Percentiles rank a stretch among this genome's conserved stretches.
These are phyloP conservation scores for Drosophila parabipectinata DNA, from an alignment of 1,140 invertebrate species.

Conservation along the genomic window DNA sequence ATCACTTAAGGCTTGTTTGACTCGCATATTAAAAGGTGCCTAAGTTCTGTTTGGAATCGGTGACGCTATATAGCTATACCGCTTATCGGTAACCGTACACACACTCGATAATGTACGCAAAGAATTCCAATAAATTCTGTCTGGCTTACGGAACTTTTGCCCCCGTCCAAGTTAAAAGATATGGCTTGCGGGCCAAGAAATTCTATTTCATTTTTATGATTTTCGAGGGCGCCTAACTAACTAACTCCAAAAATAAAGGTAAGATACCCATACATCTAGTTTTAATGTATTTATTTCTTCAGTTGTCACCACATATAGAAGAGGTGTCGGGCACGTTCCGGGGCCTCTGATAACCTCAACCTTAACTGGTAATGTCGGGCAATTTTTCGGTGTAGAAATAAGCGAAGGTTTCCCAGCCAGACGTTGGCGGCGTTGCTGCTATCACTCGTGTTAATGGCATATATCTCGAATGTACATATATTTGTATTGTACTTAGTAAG, in stretches of 20 bases:
- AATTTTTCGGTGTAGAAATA: slow-evolving; percentile 20
- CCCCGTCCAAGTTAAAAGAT: slow-evolving; percentile 16
- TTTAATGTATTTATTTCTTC: slow-evolving; percentile 41
- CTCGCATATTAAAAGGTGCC: slow-evolving; percentile 40
- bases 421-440: slow-evolving; percentile 30
- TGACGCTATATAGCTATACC: slow-evolving; percentile 12
- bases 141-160: slow-evolving; percentile 25
- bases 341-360: slow-evolving; percentile 73
- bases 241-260: slow-evolving; percentile 1
- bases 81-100: slow-evolving; percentile 42
- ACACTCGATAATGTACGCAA: slow-evolving; percentile 34
- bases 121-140: slow-evolving; percentile 53
- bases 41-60: background rate
- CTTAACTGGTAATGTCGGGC: slow-evolving; percentile 60
- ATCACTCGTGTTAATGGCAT: slow-evolving; percentile 29
- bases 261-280: background rate
- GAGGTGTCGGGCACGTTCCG: slow-evolving; percentile 58
- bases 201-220: background rate
- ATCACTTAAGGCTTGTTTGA: slow-evolving; percentile 71
- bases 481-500: background rate
- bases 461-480: background rate
- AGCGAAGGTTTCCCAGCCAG: slow-evolving; percentile 31
- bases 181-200: slow-evolving; percentile 2
- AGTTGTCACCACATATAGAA: slow-evolving; percentile 21
- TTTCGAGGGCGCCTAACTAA: slow-evolving; percentile 31